Base-by-base conservation (phyloP, 2,888 invertebrate species). In the Drosophila hamatofila region DNA sequence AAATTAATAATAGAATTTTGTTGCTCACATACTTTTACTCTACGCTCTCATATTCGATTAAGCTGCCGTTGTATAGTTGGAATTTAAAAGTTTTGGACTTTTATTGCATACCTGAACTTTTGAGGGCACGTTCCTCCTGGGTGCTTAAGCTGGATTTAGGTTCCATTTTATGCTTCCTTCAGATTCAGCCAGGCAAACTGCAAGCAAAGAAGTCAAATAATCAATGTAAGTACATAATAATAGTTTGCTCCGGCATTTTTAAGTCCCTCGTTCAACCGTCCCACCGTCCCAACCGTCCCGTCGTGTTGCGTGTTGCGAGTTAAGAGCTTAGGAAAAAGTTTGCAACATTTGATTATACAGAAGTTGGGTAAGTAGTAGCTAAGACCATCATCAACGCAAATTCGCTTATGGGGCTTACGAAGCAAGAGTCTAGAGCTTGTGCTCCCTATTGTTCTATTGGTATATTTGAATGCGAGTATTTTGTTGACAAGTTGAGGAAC, bases 121-220 rank as follows among this genome's bases (percentile, higher is more conserved):
- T 92, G 54, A 90, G 78, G 55, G 91, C 85, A 69, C 92, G 90
- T 72, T 92, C 92, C 72, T 92, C 92, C 70, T 91, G 91, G 73
- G 88, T 67, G 76, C 89, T 85, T 83, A 90, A 87, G 81, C 89
- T 92, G 77, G 87, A 76, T 90, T 92, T 92, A 48, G 91, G 63
- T 56, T 85, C 84, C 84, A 85, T 85, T 75, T 70, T 73, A 54
- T 66, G 67, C 25, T 70, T 39, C 27, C 57, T 70, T 39, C 27
- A 57, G 56, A 66, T 60, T 39, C 6, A 1, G 11, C 18, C 58
- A 0, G 60, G 61, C 52, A 72, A 72, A 60, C 83, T 83, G 83
- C 75, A 88, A 83, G 75, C 67, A 67, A 78, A 83, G 78, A 83
- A 83, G 72, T 66, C 66, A 67, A 75, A 83, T 81, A 86, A 81